These are phyloP conservation scores for Monopis laevigella DNA, from an alignment of 2,888 invertebrate genomes.

Conservation along the genomic window DNA sequence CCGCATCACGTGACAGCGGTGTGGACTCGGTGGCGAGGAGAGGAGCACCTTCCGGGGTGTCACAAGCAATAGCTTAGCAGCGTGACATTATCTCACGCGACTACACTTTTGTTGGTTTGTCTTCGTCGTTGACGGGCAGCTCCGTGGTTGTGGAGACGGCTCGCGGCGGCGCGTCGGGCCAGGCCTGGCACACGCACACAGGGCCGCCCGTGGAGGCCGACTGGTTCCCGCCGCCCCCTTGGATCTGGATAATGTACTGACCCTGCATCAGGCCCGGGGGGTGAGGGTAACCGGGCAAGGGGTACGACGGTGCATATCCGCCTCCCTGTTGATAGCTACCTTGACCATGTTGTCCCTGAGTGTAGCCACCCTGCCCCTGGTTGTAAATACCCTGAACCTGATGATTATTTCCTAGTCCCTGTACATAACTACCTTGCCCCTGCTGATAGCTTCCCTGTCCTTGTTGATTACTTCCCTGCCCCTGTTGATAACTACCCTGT, in stretches of 20 bases:
- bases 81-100: too few species aligned
- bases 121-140: too few species aligned
- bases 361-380: neutral
- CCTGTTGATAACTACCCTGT: constrained; percentile 1
- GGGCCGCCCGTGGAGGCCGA: neutral
- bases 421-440: constrained; percentile 2
- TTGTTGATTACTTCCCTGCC: neutral
- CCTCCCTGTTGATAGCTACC: neutral
- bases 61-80: too few species aligned
- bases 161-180: neutral
- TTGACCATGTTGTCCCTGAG: neutral
- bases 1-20: too few species aligned
- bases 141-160: too few species aligned
- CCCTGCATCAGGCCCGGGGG: neutral
- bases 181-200: neutral
- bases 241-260: neutral
- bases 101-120: too few species aligned
- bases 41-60: too few species aligned
- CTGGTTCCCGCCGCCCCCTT: neutral
- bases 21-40: too few species aligned
- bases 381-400: neutral
- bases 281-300: neutral
- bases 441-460: constrained; percentile 5
- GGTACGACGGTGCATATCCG: neutral
- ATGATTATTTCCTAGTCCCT: neutral